Base-by-base conservation (phyloP, 2,888 invertebrate genomes). In the Nephrotoma guestfalica region DNA sequence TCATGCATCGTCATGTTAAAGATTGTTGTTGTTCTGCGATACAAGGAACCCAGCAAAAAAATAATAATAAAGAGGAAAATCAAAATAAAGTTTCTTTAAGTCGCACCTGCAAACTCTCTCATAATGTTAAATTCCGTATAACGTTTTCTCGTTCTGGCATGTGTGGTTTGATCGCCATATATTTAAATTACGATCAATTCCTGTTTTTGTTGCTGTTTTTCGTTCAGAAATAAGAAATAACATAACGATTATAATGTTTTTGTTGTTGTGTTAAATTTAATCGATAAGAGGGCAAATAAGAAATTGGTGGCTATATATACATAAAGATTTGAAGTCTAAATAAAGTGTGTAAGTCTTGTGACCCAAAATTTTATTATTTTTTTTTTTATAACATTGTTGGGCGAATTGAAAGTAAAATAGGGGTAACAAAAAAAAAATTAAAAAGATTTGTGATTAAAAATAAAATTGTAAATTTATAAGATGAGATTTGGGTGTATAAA, bases 51-150 rank as follows among this genome's bases (percentile, higher is more conserved):
- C 15, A 84, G 84, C 84, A 84, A 42, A 83, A 83, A 83, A 6
- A 83, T 40, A 84, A 42, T 83, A n/a, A 71, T 71, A 71, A 71
- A 71, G 71, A 71, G 71, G 71, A 71, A 71, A 71, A 71, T 71
- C 71, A 71, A 71, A 71, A 71, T 71, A 71, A 71, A 71, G 84
- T 84, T 84, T 84, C n/a, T 84, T 51, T 71, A 71, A 84, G 84
- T 84, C 42, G 84, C 84, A 84, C 84, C 84, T 84, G 84, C 84
- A 84, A 84, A 84, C 84, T 84, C 42, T 84, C 84, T 84, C 84
- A 84, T 84, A 84, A 84, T 84, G 84, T 84, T 84, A 84, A 84
- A 84, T 41, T 84, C 84, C 6, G 41, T 41, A 84, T 84, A 84
- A 84, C n/a, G n/a, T 9, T 15, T 42, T 84, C 84, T 84, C 84